Percentiles rank a stretch among this genome's conserved stretches.
Conservation (phyloP, 2,888 invertebrate genomes). For the Anaspis maculata region DNA sequence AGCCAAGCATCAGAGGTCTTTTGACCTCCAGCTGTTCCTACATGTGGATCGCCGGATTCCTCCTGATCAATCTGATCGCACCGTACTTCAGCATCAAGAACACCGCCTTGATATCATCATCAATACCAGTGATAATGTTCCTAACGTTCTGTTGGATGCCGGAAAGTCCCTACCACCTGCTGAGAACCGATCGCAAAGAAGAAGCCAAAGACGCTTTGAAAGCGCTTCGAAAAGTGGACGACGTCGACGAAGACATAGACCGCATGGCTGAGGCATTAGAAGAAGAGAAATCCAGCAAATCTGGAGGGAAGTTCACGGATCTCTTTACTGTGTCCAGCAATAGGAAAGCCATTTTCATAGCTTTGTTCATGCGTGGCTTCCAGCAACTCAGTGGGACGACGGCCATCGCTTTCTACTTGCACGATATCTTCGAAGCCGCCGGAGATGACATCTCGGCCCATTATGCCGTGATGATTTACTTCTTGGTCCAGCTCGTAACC, state of each 20-base stretch:
- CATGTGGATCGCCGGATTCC: constrained; percentile 49
- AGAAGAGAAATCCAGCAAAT: constrained; percentile 16
- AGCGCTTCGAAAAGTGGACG: constrained; percentile 8
- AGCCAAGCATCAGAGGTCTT: constrained; percentile 49
- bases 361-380: constrained; percentile 21
- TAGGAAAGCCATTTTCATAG: constrained; percentile 23
- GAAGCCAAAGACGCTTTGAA: constrained; percentile 6
- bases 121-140: constrained; percentile 8
- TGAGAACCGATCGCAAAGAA: constrained; percentile 4
- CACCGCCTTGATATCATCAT: constrained; percentile 11
- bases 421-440: constrained; percentile 42
- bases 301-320: constrained; percentile 20
- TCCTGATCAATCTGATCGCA: constrained; percentile 54
- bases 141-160: constrained; percentile 12
- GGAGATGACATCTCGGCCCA: constrained; percentile 40
- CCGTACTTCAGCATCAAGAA: constrained; percentile 28
- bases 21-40: constrained; percentile 55
- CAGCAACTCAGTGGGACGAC: constrained; percentile 53
- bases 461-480: constrained; percentile 31
- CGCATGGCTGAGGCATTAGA: constrained; percentile 19
- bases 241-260: constrained; percentile 22
- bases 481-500: constrained; percentile 50
- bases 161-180: constrained; percentile 11
- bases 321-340: constrained; percentile 23
- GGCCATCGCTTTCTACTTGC: constrained; percentile 54